Evolutionary conservation across 2,113 vertebrate genomes (phyloP), one percentile per base, ranked within the genome.

Genomic region (Gobio gobio): DNA sequence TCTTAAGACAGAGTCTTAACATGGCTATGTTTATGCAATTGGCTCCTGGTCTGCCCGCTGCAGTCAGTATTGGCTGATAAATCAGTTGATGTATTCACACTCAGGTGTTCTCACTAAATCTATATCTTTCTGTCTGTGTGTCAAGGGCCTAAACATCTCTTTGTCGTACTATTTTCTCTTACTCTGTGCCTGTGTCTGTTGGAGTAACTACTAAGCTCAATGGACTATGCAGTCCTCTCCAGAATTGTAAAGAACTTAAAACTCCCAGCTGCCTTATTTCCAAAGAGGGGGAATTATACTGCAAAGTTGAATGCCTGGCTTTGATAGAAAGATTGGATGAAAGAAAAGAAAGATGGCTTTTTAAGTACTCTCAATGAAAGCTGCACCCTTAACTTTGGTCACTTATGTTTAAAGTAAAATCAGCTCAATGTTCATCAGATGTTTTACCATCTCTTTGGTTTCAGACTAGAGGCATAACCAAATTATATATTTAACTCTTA

Each of bases 281-380:
- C n/a, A 80, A 36, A 63, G 14, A 47, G 40, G n/a, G 59, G 29
- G 43, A 81, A 66, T 70, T 4, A 78, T 51, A 43, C 51, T 51
- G 40, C 85, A 51, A 14, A 83, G n/a, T 61, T 59, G 66, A 22
- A 68, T 54, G 3, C 40, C 51, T 83, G 68, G 81, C 58, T 83
- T 85, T 64, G 33, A 73, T 63, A 40, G 29, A 81, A 70, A 51
- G 72, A 58, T n/a, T 26, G 90, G 84, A 88, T 88, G 77, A 87
- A 87, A 89, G 83, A 43, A 76, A 64, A 82, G 58, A 81, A 49
- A 87, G 86, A 91, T 90, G 88, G 90, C 72, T 75, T 89, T 93
- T 93, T 91, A 93, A 94, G 88, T 84, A 86, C 76, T 24, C 56
- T 83, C 87, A 89, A 90, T 92, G 76, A 91, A 92, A 89, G 73